Conservation (phyloP, 2,888 invertebrate species). For the Troides oblongomaculatus region DNA sequence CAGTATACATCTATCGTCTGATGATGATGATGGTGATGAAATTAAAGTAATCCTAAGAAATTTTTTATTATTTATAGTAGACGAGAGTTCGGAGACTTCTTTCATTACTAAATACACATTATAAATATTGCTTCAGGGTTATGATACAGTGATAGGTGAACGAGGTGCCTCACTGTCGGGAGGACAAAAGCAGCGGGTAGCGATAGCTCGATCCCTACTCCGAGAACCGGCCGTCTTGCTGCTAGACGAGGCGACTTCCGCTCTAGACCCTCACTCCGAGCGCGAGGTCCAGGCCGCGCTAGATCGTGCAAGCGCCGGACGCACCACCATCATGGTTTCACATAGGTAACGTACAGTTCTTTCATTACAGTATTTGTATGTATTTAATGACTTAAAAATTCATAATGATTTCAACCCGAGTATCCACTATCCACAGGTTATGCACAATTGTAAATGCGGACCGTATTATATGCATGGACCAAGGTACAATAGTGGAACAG, state of each 20-base stretch:
- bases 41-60: no score
- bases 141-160: conserved; percentile 89
- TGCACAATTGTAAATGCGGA: conserved; percentile 86
- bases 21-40: no score
- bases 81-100: no score
- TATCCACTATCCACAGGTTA: conserved; percentile 57
- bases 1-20: no score
- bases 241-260: conserved; percentile 91
- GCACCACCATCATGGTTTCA: conserved; percentile 87
- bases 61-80: no score
- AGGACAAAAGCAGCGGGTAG: conserved; percentile 91
- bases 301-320: conserved; percentile 85
- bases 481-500: conserved; percentile 85
- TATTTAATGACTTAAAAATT: no score
- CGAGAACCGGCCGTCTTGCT: conserved; percentile 87
- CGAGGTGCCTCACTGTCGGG: conserved; percentile 89
- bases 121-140: conserved; percentile 71
- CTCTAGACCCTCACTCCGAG: conserved; percentile 90
- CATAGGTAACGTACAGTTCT: conserved; percentile 67
- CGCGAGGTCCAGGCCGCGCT: conserved; percentile 88
- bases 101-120: not conserved
- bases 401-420: no score
- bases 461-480: conserved; percentile 85
- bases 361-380: not conserved
- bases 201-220: conserved; percentile 89